A percentile compares a stretch with the other conserved stretches of the same genome.
Conservation (phyloP, 2,888 invertebrate genomes). For the Caenorhabditis afra region DNA sequence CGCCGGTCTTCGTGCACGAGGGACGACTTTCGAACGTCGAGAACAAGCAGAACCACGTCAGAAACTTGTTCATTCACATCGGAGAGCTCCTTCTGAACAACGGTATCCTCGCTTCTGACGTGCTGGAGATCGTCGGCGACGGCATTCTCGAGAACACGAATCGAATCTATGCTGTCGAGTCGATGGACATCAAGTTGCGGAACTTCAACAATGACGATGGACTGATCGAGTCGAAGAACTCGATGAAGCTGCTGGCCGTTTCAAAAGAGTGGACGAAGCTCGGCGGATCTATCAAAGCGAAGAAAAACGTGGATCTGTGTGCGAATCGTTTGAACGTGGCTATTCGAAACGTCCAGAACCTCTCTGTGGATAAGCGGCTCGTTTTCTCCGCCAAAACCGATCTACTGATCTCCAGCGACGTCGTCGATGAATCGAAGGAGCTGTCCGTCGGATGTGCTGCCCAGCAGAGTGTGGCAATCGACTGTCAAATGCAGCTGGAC, state of each 20-base stretch:
- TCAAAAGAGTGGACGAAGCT: constrained; percentile 69
- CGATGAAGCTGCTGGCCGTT: constrained; percentile 64
- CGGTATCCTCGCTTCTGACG: constrained; percentile 65
- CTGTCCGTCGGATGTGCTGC: constrained; percentile 68
- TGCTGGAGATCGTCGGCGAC: constrained; percentile 61
- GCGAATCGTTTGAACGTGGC: constrained; percentile 58
- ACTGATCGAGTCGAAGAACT: constrained; percentile 66
- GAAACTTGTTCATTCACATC: constrained; percentile 50
- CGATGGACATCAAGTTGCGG: constrained; percentile 65
- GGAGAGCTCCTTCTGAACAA: constrained; percentile 67
- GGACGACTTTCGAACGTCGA: constrained; percentile 63
- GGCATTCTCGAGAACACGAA: constrained; percentile 67
- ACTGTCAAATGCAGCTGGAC: constrained; percentile 65
- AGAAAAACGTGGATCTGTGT: constrained; percentile 55
- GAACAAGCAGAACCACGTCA: constrained; percentile 66
- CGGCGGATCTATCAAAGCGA: constrained; percentile 65
- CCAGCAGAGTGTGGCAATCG: constrained; percentile 63
- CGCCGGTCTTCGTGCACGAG: constrained; percentile 55
- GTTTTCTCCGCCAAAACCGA: constrained; percentile 67
- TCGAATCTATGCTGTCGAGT: constrained; percentile 66
- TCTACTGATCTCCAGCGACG: constrained; percentile 64
- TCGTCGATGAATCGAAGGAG: constrained; percentile 63
- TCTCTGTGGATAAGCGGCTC: constrained; percentile 63
- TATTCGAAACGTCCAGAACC: constrained; percentile 47
- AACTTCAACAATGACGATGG: constrained; percentile 70